Evolutionary conservation across 92 coral and sea anemone genomes (phyloP).

Genomic region (Zoanthus solanderi): DNA sequence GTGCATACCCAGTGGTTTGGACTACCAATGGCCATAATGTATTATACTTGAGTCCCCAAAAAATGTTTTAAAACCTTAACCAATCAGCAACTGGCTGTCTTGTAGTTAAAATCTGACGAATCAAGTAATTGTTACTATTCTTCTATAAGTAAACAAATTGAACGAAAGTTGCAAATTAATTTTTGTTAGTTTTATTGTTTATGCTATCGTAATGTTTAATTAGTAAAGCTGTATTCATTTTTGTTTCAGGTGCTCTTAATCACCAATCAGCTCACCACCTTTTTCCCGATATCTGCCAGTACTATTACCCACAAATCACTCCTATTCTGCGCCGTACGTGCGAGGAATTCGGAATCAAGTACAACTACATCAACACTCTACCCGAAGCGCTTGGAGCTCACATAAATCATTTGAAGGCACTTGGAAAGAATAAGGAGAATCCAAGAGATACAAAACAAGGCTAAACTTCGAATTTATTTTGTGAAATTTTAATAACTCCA

Average conservation of each 20-base stretch:
- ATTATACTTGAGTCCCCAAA: no score
- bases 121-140: no score
- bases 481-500: no score
- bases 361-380: slow-evolving; percentile 80
- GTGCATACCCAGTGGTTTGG: no score
- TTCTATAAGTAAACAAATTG: no score
- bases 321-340: slow-evolving; percentile 80
- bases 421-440: slow-evolving; percentile 64
- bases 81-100: no score
- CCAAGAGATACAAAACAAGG: slow-evolving; percentile 36
- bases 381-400: slow-evolving; percentile 81
- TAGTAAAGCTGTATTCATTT: neutral
- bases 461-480: neutral
- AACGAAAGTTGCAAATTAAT: no score
- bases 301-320: slow-evolving; percentile 84
- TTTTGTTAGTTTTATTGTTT: neutral
- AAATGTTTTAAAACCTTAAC: no score
- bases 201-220: neutral
- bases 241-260: slow-evolving; percentile 76
- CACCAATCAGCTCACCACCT: slow-evolving; percentile 87
- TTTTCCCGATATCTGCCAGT: slow-evolving; percentile 83
- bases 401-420: slow-evolving; percentile 78
- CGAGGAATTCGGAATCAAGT: slow-evolving; percentile 83
- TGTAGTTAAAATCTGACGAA: no score
- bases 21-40: no score